Conservation (phyloP, 2,113 vertebrate genomes). For the Cyanoliseus patagonus region DNA sequence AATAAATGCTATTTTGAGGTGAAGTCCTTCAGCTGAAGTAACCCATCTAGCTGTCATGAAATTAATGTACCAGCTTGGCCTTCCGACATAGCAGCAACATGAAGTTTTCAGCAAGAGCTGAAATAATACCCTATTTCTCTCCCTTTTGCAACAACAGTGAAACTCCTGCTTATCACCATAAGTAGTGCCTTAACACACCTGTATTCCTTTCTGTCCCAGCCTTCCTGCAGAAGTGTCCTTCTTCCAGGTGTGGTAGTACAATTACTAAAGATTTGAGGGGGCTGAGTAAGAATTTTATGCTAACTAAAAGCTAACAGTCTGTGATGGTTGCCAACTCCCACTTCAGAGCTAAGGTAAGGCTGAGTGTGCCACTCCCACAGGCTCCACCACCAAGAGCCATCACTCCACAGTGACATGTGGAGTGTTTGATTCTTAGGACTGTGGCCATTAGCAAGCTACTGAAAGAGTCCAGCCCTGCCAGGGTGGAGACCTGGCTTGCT, state of each 20-base stretch:
- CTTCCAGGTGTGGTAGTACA: background rate
- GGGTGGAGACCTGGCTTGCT: background rate
- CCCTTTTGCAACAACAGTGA: background rate
- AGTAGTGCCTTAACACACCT: background rate
- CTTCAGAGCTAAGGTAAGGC: background rate
- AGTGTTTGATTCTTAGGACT: background rate
- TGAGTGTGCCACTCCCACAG: rapidly evolving
- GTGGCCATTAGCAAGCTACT: background rate
- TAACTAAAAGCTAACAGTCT: background rate
- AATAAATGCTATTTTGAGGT: background rate
- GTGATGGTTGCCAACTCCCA: background rate
- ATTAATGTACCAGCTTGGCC: background rate
- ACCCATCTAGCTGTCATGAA: background rate
- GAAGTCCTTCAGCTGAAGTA: background rate
- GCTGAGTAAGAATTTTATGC: background rate
- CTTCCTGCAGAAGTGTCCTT: background rate
- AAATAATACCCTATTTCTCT: background rate
- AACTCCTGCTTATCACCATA: background rate
- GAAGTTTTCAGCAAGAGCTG: background rate
- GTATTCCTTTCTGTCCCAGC: background rate
- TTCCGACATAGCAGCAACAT: background rate
- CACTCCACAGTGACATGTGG: background rate
- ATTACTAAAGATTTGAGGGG: background rate
- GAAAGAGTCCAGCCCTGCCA: background rate
- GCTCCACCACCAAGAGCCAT: background rate